These are phyloP conservation scores for Gallinago jamesoni DNA, from an alignment of 2,113 vertebrate species.

Conservation along the genomic window DNA sequence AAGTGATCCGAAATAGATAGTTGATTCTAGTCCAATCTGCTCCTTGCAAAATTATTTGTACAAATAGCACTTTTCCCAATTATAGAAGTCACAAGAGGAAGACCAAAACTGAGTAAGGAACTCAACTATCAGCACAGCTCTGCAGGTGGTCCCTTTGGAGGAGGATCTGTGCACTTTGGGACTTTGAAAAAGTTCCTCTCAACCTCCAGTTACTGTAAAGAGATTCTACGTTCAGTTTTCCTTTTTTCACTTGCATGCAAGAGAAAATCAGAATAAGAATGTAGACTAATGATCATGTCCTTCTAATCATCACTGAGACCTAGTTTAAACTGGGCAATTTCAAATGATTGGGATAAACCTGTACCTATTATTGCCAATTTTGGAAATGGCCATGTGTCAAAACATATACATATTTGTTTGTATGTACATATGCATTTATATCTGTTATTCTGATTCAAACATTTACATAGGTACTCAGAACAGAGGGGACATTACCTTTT, in stretches of 20 bases:
- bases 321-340: background rate
- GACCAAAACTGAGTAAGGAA: background rate
- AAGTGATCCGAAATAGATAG: background rate
- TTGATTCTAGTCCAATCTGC: background rate
- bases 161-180: background rate
- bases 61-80: background rate
- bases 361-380: background rate
- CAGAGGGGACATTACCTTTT: conserved; percentile 78
- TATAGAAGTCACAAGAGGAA: background rate
- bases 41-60: background rate
- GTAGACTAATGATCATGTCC: background rate
- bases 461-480: background rate
- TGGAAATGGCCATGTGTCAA: background rate
- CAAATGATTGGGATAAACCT: background rate
- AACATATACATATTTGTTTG: background rate
- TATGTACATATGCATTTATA: background rate
- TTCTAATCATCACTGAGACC: background rate
- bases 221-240: background rate
- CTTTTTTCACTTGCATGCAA: background rate
- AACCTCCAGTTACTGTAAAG: background rate
- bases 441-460: background rate
- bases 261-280: background rate
- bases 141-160: background rate
- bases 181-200: background rate
- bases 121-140: background rate